Evolutionary conservation across 2,888 invertebrate species (phyloP).

Genomic region (Oscheius onirici): DNA sequence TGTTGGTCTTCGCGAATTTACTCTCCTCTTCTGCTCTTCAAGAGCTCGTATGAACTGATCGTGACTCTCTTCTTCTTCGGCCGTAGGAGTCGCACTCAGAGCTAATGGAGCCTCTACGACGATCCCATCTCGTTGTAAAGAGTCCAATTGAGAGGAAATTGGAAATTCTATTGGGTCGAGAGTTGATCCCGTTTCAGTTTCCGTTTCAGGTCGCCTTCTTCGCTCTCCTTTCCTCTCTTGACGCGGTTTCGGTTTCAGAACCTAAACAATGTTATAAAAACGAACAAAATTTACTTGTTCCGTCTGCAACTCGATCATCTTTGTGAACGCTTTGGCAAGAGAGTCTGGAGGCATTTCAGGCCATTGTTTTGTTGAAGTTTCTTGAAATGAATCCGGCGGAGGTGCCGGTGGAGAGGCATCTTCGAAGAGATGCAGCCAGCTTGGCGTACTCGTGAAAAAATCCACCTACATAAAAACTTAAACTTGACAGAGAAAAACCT

Average conservation of each 20-base stretch:
- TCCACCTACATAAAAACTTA: not conserved
- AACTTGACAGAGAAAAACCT: not conserved
- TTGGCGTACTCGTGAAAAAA: not conserved
- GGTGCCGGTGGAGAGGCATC: constrained; percentile 20
- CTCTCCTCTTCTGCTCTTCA: constrained; percentile 3
- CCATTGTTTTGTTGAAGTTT: not conserved
- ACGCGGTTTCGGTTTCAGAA: constrained; percentile 17
- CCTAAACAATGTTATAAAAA: not conserved
- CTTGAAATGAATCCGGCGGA: constrained; percentile 2
- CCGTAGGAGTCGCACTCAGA: constrained; percentile 22
- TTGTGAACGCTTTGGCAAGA: constrained; percentile 26
- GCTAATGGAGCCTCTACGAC: constrained; percentile 18
- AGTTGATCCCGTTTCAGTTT: not conserved
- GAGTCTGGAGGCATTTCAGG: constrained; percentile 8
- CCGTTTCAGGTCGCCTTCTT: not conserved
- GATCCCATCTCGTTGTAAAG: constrained; percentile 16
- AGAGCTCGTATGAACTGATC: constrained; percentile 23
- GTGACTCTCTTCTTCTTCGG: constrained; percentile 21
- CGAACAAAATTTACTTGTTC: constrained; percentile 8
- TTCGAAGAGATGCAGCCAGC: not conserved
- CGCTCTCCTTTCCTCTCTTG: not conserved
- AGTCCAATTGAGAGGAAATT: constrained; percentile 45
- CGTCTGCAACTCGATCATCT: constrained; percentile 28
- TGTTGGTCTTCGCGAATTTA: not conserved
- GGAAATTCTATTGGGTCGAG: constrained; percentile 46